Evolutionary conservation across 2,113 vertebrate species (phyloP), one percentile per base, ranked within the genome.

Genomic region (Trochalopteron elliotii): DNA sequence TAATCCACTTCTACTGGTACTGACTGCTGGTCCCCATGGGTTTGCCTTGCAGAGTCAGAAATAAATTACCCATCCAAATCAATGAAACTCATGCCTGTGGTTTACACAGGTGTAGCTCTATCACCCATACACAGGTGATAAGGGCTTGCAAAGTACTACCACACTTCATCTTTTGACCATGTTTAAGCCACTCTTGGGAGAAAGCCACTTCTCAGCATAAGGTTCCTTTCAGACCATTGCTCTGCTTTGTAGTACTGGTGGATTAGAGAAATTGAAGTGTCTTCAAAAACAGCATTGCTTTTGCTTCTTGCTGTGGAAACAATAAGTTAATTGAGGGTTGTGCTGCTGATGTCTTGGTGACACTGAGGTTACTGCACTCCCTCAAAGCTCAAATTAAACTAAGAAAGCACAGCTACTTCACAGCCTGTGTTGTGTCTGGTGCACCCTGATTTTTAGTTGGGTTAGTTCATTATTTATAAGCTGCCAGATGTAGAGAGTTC

Each of bases 51-150:
- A 1, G 74, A 91, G 68, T 39, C 91, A 78, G 81, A 82, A 95
- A 84, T 68, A 91, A 94, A 93, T 95, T 60, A 68, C 77, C 83
- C 93, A 65, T 75, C 83, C 17, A 52, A 63, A 91, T 64, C 89
- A 72, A 82, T 71, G 81, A 60, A 78, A 49, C 74, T 92, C 91
- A 35, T 37, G 77, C 17, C 80, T 44, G 2, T 15, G 68, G 56
- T 61, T 92, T 90, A 28, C 83, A 80, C 28, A 40, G 85, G 63
- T 11, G 82, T 35, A 82, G 87, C 86, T 85, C 67, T 31, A 47
- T 59, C 89, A 70, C 42, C 67, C 50, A 21, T 10, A 6, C 49
- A 56, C 35, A 56, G 55, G 75, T 37, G 44, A 27, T 13, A 39
- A 76, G 40, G 56, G 80, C 75, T 65, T 28, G 27, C 42, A 69